Evolutionary conservation across 2,113 vertebrate species (phyloP), one percentile per base, ranked within the genome.

Genomic region (Oriolus oriolus): DNA sequence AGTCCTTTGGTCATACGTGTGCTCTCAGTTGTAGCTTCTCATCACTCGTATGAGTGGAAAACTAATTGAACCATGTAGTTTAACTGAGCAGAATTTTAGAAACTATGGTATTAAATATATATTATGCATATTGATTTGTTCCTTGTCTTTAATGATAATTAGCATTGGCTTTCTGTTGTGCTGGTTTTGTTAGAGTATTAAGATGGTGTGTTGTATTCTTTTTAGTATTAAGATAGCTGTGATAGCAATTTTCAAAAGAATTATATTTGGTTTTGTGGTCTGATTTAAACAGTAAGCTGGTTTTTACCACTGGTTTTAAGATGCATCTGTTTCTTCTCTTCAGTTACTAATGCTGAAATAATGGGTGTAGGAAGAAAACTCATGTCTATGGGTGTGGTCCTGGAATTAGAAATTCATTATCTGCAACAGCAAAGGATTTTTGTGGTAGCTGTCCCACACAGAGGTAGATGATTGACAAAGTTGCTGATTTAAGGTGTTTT

Each of bases 371-470:
- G 69, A 92, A 93, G 59, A 69, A 76, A 75, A 20, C 50, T 87
- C 50, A 85, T 61, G 13, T 87, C 42, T 16, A 9, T 73, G 87
- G 66, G 30, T 68, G 53, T 73, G 76, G 77, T 91, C 52, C 35
- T 81, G 50, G 39, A 84, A 85, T 73, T 76, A 71, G 5, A 73
- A 96, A 76, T 73, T 50, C 7, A 42, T 57, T 83, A 61, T 69
- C 63, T 90, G 39, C 75, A 87, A 42, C 30, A 84, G 77, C 65
- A 91, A 70, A 81, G 30, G 50, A 66, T 69, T 92, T 91, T 83
- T 53, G 13, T 41, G 47, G 45, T 93, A 66, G 44, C 45, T 63
- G 47, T 50, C 23, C 35, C 7, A 59, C 35, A 69, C 11, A 73
- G 41, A 92, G 30, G 41, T 53, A 79, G 44, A 35, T 79, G 74